Conservation (phyloP, 1,140 invertebrate species). For the Euwallacea similis region DNA sequence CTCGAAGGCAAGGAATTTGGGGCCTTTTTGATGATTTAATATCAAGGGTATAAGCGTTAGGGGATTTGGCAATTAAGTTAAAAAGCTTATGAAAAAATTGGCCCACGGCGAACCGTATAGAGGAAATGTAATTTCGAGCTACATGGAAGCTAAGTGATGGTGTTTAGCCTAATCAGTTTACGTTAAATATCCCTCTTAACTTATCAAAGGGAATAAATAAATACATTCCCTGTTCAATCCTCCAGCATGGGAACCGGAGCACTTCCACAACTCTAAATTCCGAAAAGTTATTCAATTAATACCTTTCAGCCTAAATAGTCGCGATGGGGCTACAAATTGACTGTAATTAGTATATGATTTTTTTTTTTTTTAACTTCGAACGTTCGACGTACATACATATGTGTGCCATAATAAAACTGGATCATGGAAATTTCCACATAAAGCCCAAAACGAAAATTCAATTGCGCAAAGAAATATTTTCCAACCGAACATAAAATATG, state of each 20-base stretch:
- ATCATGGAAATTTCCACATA: too few relatives aligned
- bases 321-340: too few relatives aligned
- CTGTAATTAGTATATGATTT: too few relatives aligned
- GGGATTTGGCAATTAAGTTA: slow-evolving; percentile 28
- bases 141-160: background rate
- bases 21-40: slow-evolving; percentile 34
- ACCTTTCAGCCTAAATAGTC: too few relatives aligned
- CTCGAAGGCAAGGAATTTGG: slow-evolving; percentile 22
- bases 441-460: background rate
- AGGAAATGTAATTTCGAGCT: slow-evolving; percentile 22
- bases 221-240: background rate
- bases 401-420: too few relatives aligned
- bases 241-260: too few relatives aligned
- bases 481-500: slow-evolving; percentile 6
- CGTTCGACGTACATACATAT: too few relatives aligned
- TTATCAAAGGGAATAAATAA: slow-evolving; percentile 5
- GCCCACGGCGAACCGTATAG: slow-evolving; percentile 1
- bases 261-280: background rate
- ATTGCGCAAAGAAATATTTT: slow-evolving; percentile 5
- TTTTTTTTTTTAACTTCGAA: too few relatives aligned
- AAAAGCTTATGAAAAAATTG: slow-evolving; percentile 27
- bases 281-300: too few relatives aligned
- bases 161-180: slow-evolving; percentile 12
- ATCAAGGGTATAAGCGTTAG: slow-evolving; percentile 27
- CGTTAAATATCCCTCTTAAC: background rate